Base-by-base conservation (phyloP, 2,797 vertebrate genomes). In the Anableps anableps region DNA sequence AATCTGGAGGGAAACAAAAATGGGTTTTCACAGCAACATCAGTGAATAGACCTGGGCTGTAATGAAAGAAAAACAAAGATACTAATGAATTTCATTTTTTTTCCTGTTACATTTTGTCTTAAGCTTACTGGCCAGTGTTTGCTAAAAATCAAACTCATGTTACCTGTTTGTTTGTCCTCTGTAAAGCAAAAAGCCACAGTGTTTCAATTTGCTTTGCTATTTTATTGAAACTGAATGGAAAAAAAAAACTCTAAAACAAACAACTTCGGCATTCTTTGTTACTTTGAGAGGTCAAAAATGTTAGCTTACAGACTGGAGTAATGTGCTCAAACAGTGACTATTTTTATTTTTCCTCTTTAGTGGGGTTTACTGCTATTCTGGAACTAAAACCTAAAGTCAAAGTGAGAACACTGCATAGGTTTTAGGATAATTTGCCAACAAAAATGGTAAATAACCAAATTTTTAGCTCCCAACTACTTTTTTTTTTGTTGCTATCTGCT, bases 11-110 rank as follows among this genome's bases (percentile, higher is more conserved):
- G 68, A 29, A n/a, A 41, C 21, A 16, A 85, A 90, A 85, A 82
- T 80, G 82, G 83, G 50, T 87, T 86, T 80, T 68, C 38, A 29
- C 72, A 68, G 80, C 75, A 79, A 73, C 75, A 43, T 88, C 88
- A 88, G 89, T 85, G 74, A 84, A 85, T 79, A 80, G 87, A 92
- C 88, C 48, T 85, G 75, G 80, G 26, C 78, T 79, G 55, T 87
- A 77, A 89, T 81, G 60, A 62, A 17, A 64, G 75, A 79, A 68
- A 77, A 82, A 86, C 23, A 77, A 79, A 75, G 10, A 85, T 70
- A 77, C 8, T 1, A 4, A 71, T 72, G 14, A 75, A 84, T 88
- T 86, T 77, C 0, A 19, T 60, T 2, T 2, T 1, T 5, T 19
- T 17, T 1, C 7, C 21, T 36, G 23, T 8, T 38, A 62, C 31